Evolutionary conservation across 2,888 invertebrate species (phyloP).

Genomic region (Aleiodes alternator): DNA sequence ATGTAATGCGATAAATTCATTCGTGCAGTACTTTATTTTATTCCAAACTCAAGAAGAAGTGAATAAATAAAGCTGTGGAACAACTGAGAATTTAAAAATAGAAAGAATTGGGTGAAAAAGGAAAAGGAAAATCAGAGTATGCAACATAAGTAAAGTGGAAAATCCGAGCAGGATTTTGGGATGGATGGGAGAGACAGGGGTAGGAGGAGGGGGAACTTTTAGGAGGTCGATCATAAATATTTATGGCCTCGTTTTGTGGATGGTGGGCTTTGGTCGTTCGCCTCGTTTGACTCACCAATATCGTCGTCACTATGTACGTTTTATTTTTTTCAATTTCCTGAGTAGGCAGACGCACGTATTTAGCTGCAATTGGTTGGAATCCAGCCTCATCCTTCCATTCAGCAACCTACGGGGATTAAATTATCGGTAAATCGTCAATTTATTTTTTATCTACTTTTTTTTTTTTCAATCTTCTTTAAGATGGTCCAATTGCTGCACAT

Average conservation of each 20-base stretch:
- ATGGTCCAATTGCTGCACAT: no score
- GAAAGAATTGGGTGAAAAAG: neutral
- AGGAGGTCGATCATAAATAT: slow-evolving; percentile 41
- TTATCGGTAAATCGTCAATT: neutral
- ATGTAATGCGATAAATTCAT: slow-evolving; percentile 35
- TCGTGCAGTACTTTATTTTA: slow-evolving; percentile 14
- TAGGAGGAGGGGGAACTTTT: neutral
- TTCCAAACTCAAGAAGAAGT: neutral
- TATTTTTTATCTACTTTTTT: slow-evolving; percentile 1
- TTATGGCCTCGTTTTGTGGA: slow-evolving; percentile 45
- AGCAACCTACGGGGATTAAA: slow-evolving; percentile 80
- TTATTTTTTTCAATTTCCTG: slow-evolving; percentile 87
- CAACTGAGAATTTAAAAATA: neutral
- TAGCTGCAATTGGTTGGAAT: slow-evolving; percentile 84
- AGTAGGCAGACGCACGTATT: slow-evolving; percentile 84
- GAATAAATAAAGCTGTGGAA: neutral
- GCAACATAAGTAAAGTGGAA: slow-evolving; percentile 47
- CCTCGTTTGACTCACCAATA: slow-evolving; percentile 79
- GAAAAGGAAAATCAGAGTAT: slow-evolving; percentile 30
- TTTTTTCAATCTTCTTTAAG: no score
- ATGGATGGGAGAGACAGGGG: slow-evolving; percentile 9
- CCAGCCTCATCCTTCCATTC: slow-evolving; percentile 91
- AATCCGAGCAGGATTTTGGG: slow-evolving; percentile 25
- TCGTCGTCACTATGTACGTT: slow-evolving; percentile 91
- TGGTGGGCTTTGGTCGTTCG: slow-evolving; percentile 32